Conservation (phyloP, 2,113 vertebrate species). For the Pollachius pollachius region DNA sequence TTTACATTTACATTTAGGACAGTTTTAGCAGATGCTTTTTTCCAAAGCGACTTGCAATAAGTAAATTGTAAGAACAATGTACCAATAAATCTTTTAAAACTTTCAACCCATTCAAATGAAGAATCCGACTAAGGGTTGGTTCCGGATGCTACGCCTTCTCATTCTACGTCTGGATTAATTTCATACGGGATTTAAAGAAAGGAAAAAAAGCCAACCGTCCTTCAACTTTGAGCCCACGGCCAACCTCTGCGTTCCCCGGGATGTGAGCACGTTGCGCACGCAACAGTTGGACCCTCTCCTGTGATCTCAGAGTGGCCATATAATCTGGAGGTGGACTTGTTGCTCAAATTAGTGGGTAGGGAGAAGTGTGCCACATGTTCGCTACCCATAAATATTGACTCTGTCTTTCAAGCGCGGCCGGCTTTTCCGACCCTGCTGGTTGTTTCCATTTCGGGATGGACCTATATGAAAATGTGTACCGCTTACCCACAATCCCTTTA, state of each 20-base stretch:
- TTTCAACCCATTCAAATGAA: too few relatives aligned
- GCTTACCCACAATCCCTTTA: constrained; percentile 59
- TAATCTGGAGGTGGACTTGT: constrained; percentile 79
- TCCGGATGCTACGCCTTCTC: too few relatives aligned
- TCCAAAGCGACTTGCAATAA: too few relatives aligned
- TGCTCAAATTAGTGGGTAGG: constrained; percentile 85
- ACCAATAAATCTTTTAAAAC: too few relatives aligned
- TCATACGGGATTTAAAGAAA: too few relatives aligned
- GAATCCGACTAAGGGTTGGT: too few relatives aligned
- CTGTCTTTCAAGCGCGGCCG: constrained; percentile 80
- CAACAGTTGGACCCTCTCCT: constrained; percentile 55
- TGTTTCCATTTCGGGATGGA: constrained; percentile 78
- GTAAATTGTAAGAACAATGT: too few relatives aligned
- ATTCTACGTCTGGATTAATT: too few relatives aligned
- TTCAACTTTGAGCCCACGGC: constrained; percentile 18
- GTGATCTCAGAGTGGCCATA: constrained; percentile 74
- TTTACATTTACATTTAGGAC: too few relatives aligned
- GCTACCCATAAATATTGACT: constrained; percentile 92
- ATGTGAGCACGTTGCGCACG: constrained; percentile 30
- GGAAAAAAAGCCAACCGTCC: constrained; percentile 29
- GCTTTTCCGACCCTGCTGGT: constrained; percentile 83
- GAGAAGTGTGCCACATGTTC: constrained; percentile 84
- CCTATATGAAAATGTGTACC: constrained; percentile 64
- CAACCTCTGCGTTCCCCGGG: too few relatives aligned
- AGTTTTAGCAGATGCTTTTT: too few relatives aligned